These are phyloP conservation scores for Diploptera punctata DNA, from an alignment of 2,888 invertebrate species.

Conservation along the genomic window DNA sequence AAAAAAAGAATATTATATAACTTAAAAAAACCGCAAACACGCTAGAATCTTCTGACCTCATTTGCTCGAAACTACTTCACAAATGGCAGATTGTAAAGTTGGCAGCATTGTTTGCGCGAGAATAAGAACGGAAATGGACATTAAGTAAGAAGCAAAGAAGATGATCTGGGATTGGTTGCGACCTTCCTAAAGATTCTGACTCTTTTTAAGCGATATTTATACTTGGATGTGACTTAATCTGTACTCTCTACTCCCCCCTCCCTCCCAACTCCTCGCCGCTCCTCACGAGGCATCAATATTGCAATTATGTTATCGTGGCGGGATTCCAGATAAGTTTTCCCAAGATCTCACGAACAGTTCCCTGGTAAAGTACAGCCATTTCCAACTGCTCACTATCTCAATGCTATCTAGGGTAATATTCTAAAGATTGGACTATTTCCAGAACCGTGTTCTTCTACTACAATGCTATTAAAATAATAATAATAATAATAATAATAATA, in stretches of 20 bases:
- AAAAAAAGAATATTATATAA: too few relatives aligned
- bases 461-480: too few relatives aligned
- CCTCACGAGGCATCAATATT: background rate
- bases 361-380: too few relatives aligned
- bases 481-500: too few relatives aligned
- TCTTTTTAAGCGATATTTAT: background rate
- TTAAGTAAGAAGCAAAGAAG: background rate
- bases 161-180: background rate
- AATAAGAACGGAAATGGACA: background rate
- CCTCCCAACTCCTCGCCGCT: background rate
- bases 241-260: background rate
- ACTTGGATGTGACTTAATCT: constrained; percentile 15
- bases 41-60: too few relatives aligned
- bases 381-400: too few relatives aligned
- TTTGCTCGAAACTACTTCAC: background rate
- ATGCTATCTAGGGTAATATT: too few relatives aligned
- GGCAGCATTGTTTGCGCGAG: background rate
- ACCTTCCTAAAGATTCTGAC: background rate
- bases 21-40: too few relatives aligned
- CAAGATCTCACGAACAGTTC: too few relatives aligned
- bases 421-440: too few relatives aligned
- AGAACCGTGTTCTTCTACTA: too few relatives aligned
- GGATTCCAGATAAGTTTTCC: too few relatives aligned
- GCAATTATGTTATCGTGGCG: background rate
- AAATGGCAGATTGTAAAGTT: background rate